Base-by-base conservation (phyloP, 2,888 invertebrate genomes). In the Notocelia uddmanniana region DNA sequence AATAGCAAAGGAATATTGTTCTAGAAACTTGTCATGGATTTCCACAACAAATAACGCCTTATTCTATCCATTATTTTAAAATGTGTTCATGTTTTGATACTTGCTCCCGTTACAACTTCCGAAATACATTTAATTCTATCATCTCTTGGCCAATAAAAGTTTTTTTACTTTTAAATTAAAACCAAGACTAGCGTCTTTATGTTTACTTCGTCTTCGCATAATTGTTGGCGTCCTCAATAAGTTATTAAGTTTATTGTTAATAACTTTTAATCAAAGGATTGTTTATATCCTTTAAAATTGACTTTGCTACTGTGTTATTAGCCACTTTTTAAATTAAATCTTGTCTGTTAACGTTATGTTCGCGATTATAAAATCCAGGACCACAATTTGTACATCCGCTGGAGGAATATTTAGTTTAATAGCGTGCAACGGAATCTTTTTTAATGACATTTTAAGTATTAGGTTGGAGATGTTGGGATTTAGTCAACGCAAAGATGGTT, bases 221-320 rank as follows among this genome's bases (percentile, higher is more conserved):
- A 63, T 63, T 15, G 52, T 50, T 0, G 50, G 15, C 50, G 54
- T 64, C 64, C 64, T 52, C 52, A 64, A 54, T 64, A 64, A 64
- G 50, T n/a, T 54, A 64, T 64, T 37, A 34, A 64, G 21, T 64
- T 63, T 52, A 63, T 34, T 52, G 52, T n/a, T 54, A 64, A 64
- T 64, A 37, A 64, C 54, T 52, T 62, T 63, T 64, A 15, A 64
- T 64, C 21, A 64, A 50, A 21, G 5, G 15, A 54, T 64, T 37
- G 21, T 37, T 64, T 54, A 37, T 54, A 10, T 23, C 21, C 18
- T 34, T 37, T 48, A 48, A 37, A 50, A 59, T n/a, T 19, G 34
- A n/a, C 15, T 41, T 37, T 45, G 66, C 54, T 50, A 58, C 58
- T 18, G 21, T 66, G 37, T 52, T 52, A 66, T 66, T 66, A 64